These are phyloP conservation scores for Triplophysa dalaica DNA, from an alignment of 2,113 vertebrate genomes.

Conservation along the genomic window DNA sequence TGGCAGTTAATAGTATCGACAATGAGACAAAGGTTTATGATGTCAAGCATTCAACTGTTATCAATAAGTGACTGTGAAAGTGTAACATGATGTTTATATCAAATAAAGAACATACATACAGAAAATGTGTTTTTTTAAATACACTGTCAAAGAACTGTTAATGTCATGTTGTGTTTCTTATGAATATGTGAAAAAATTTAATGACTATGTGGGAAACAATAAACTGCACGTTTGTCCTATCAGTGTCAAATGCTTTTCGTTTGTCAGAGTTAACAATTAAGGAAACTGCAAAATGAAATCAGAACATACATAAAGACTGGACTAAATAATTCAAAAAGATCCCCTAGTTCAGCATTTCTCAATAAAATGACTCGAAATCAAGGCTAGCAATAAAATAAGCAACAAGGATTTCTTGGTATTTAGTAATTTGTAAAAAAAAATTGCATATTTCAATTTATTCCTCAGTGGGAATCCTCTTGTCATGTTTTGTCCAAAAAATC, in stretches of 20 bases:
- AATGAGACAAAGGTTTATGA: neutral
- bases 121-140: neutral
- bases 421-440: no score
- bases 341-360: no score
- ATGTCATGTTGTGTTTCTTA: neutral
- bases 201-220: neutral
- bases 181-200: constrained; percentile 9
- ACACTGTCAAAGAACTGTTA: neutral
- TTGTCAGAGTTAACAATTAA: neutral
- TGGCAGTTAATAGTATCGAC: neutral
- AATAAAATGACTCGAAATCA: no score
- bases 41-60: neutral
- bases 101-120: neutral
- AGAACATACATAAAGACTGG: no score
- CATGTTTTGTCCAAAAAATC: no score
- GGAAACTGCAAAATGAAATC: neutral
- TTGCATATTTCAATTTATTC: no score
- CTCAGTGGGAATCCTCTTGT: no score
- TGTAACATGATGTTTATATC: neutral
- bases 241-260: neutral
- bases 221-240: neutral
- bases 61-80: neutral
- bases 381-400: no score
- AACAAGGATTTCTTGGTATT: no score
- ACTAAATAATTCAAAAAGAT: no score